Conservation (phyloP, 2,797 vertebrate species). For the Florisuga fusca region DNA sequence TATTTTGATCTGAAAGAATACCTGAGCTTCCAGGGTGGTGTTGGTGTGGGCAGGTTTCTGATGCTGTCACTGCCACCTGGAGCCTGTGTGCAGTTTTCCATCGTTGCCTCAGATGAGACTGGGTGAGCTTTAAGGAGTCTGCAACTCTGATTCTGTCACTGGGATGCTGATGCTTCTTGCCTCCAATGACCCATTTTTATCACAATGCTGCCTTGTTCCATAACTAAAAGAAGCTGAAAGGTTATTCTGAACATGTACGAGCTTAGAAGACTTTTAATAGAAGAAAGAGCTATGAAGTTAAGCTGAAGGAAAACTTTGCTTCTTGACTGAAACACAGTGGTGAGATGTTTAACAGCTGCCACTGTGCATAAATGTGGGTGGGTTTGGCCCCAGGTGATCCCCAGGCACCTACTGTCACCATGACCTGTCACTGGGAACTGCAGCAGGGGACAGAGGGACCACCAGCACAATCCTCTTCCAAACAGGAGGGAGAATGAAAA, state of each 20-base stretch:
- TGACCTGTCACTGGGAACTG: too few relatives aligned
- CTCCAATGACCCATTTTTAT: not conserved
- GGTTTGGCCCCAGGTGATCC: not conserved
- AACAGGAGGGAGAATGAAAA: not conserved
- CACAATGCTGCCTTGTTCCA: not conserved
- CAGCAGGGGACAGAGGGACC: too few relatives aligned
- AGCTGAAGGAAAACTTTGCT: not conserved
- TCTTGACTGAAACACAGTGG: not conserved
- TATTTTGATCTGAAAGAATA: not conserved
- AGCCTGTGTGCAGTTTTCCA: not conserved
- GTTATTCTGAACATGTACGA: not conserved
- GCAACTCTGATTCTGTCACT: not conserved
- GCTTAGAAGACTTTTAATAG: not conserved
- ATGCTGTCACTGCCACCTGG: too few relatives aligned
- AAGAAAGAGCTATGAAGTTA: not conserved
- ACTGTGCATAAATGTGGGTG: not conserved
- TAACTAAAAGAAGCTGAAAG: not conserved
- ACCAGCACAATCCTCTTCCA: not conserved
- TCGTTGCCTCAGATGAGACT: rapidly evolving
- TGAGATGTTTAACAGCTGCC: not conserved
- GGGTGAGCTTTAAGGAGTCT: not conserved
- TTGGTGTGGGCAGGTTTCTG: too few relatives aligned
- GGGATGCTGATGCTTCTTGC: not conserved
- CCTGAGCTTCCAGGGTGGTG: not conserved
- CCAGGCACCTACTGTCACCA: rapidly evolving